These are phyloP conservation scores for Drepana falcataria DNA, from an alignment of 2,888 invertebrate genomes.

Conservation along the genomic window DNA sequence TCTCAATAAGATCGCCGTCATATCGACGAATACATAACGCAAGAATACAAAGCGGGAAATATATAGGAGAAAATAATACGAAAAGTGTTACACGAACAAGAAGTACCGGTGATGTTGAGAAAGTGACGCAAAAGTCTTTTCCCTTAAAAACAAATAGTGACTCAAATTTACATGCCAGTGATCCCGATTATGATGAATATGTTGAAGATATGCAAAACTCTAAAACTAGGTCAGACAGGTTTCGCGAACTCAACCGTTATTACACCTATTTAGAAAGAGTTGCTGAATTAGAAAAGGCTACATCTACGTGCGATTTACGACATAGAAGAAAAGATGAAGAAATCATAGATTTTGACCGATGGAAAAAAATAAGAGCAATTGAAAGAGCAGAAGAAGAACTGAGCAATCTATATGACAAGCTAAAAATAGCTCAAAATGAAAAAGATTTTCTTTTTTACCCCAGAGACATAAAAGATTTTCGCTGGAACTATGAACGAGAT, in stretches of 20 bases:
- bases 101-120: slow-evolving; percentile 82
- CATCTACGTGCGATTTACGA: slow-evolving; percentile 83
- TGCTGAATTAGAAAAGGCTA: slow-evolving; percentile 87
- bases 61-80: slow-evolving; percentile 42
- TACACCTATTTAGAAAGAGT: slow-evolving; percentile 92
- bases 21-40: slow-evolving; percentile 80
- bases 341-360: slow-evolving; percentile 91
- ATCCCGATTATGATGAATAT: slow-evolving; percentile 83
- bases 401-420: slow-evolving; percentile 84
- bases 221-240: slow-evolving; percentile 85
- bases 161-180: slow-evolving; percentile 56
- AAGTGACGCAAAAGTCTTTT: slow-evolving; percentile 29
- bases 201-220: slow-evolving; percentile 82
- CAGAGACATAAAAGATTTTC: slow-evolving; percentile 83
- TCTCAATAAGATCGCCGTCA: slow-evolving; percentile 82
- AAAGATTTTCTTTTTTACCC: slow-evolving; percentile 91
- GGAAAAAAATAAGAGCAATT: slow-evolving; percentile 88
- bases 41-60: slow-evolving; percentile 55
- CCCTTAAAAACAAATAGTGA: slow-evolving; percentile 53
- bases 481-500: slow-evolving; percentile 88
- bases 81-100: slow-evolving; percentile 78
- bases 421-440: slow-evolving; percentile 88
- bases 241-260: slow-evolving; percentile 90
- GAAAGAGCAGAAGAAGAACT: slow-evolving; percentile 91
- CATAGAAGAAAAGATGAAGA: slow-evolving; percentile 87